Base-by-base conservation (phyloP, 2,797 vertebrate genomes). In the Enteromius paludinosus region DNA sequence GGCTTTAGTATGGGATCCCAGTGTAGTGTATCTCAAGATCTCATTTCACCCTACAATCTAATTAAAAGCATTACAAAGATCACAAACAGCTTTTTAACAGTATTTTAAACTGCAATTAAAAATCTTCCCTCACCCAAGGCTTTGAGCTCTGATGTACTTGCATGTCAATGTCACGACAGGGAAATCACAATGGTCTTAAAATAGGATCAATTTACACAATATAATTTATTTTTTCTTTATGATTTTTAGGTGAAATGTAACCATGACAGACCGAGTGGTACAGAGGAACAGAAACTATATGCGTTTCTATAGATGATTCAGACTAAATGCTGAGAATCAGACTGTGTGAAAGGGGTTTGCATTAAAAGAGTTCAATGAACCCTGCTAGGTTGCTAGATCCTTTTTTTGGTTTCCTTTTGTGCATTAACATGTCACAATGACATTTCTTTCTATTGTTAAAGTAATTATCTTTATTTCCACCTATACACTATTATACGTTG, bases 291-390 rank as follows among this genome's bases (percentile, higher is more conserved):
- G 56, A 18, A 70, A 38, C 61, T n/a, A 23, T 52, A 33, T n/a
- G 56, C 15, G n/a, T 10, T 61, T 79, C 30, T 49, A 25, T 49
- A 82, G 71, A 84, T 81, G 83, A 84, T 83, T 87, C 83, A 78
- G 30, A 78, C 72, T 69, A 64, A 59, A 81, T 78, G 45, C 6
- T 41, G 30, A 84, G 47, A 76, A 62, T 17, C 33, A 43, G 75
- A 81, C 70, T 68, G 59, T 41, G 47, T 45, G 30, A 82, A 72
- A 82, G n/a, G 33, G 20, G 23, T 80, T 25, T 8, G 65, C 30
- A n/a, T 12, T 77, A 38, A 11, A 77, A 75, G 7, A 80, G 79
- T 66, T 74, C 47, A 28, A 23, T 43, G 30, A 71, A 61, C 66
- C 59, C 54, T 18, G 25, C 38, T 35, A 71, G 38, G 71, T 80